phyloP scores from a whole-genome alignment of 2,888 invertebrate species.

The Bombylius discolor region DNA sequence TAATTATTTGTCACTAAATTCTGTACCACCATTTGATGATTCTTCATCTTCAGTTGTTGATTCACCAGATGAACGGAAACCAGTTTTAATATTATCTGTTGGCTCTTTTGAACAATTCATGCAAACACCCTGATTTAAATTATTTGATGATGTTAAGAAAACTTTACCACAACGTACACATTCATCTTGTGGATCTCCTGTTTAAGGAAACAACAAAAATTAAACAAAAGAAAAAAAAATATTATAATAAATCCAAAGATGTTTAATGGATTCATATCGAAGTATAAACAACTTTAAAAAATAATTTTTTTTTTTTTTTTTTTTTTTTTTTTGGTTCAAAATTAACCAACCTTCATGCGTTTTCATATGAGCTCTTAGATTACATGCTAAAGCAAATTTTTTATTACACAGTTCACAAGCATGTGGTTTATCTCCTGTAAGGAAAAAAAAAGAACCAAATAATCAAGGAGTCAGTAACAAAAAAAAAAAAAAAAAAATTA shows the following conservation, averaged over 20 bases:
- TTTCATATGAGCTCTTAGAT: conserved; percentile 58
- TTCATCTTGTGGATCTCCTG: conserved; percentile 48
- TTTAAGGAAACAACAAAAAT: not conserved
- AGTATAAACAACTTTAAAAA: too few relatives aligned
- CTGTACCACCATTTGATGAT: conserved; percentile 29
- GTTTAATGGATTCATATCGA: too few relatives aligned
- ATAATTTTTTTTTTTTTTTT: too few relatives aligned
- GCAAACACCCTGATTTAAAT: conserved; percentile 32
- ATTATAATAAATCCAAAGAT: not conserved
- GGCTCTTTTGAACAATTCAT: conserved; percentile 27
- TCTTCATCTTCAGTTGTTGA: conserved; percentile 30
- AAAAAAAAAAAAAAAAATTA: too few relatives aligned
- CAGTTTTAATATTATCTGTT: conserved; percentile 20
- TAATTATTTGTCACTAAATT: conserved; percentile 24
- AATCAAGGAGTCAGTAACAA: conserved; percentile 3
- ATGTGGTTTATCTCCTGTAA: conserved; percentile 59
- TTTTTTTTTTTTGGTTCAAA: not conserved
- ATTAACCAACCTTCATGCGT: conserved; percentile 51
- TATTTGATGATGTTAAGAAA: conserved; percentile 32
- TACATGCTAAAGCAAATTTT: conserved; percentile 59
- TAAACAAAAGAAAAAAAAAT: not conserved
- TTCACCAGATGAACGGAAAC: conserved; percentile 26
- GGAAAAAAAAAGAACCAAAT: not conserved
- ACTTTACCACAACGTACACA: conserved; percentile 46
- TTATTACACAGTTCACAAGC: conserved; percentile 56